Conservation (phyloP, 2,113 vertebrate species). For the Pontoporia blainvillei region DNA sequence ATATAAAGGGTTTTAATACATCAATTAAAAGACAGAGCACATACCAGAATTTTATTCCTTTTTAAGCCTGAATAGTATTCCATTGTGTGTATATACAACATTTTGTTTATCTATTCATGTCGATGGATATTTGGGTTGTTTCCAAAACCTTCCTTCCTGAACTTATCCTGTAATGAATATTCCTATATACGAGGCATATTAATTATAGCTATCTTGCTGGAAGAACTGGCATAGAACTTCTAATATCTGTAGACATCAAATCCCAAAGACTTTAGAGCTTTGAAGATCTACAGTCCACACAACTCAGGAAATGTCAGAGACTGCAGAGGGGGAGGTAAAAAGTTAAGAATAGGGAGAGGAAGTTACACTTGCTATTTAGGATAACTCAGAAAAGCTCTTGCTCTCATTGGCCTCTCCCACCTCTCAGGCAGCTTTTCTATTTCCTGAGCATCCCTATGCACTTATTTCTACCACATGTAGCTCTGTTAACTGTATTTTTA, state of each 20-base stretch:
- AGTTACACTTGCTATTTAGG: constrained; percentile 2
- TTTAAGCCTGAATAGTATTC: not conserved
- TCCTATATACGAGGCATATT: not conserved
- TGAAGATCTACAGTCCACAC: not conserved
- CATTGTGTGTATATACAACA: not conserved
- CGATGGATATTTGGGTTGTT: not conserved
- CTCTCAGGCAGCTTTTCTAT: constrained; percentile 15
- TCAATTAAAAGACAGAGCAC: not conserved
- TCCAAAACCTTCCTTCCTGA: constrained; percentile 15
- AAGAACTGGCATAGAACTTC: not conserved
- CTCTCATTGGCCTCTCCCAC: not conserved
- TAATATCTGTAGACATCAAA: not conserved
- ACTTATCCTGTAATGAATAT: not conserved
- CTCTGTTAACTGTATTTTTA: not conserved
- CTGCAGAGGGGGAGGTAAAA: not conserved
- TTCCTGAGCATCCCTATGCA: constrained; percentile 20
- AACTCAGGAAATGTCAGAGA: constrained; percentile 20
- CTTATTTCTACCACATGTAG: not conserved
- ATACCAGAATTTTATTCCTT: not conserved
- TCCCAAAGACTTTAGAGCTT: not conserved
- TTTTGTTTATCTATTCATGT: not conserved
- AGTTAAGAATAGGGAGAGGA: constrained; percentile 30
- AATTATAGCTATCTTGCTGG: not conserved
- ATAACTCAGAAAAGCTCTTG: constrained; percentile 25
- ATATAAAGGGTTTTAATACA: not conserved